phyloP scores from a whole-genome alignment of 53 echinoderm and acorn worm species.

The Holothuria scabra region DNA sequence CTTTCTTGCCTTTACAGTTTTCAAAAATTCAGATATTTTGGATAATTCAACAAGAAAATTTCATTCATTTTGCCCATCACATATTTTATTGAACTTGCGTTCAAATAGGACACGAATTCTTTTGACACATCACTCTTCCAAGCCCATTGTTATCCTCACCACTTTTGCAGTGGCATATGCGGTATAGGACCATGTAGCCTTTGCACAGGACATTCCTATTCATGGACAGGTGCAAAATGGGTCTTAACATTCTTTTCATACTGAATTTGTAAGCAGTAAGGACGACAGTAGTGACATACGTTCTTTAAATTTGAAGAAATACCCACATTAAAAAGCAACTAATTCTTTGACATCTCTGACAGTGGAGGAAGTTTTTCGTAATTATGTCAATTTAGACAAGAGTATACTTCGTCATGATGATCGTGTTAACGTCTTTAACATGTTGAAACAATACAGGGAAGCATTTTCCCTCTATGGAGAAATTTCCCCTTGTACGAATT shows the following conservation, averaged over 20 bases:
- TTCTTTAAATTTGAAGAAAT: neutral
- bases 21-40: neutral
- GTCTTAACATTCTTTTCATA: neutral
- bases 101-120: neutral
- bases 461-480: conserved; percentile 53
- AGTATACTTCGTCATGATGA: neutral
- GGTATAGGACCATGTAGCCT: no score
- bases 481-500: conserved; percentile 27
- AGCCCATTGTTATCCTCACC: no score
- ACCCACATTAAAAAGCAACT: neutral
- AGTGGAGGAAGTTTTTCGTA: conserved; percentile 22
- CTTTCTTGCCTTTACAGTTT: neutral
- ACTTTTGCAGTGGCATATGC: no score
- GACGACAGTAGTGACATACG: no score
- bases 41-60: neutral
- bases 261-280: no score
- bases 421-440: neutral
- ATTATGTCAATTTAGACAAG: conserved; percentile 4
- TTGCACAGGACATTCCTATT: no score
- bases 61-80: no score
- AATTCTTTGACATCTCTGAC: no score
- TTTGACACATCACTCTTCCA: neutral
- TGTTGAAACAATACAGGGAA: neutral
- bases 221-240: neutral
- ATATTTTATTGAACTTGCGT: conserved; percentile 6